Percentiles rank a stretch among this genome's conserved stretches.
Evolutionary conservation across 2,888 invertebrate species (phyloP).

Genomic region (Linyphia triangularis): DNA sequence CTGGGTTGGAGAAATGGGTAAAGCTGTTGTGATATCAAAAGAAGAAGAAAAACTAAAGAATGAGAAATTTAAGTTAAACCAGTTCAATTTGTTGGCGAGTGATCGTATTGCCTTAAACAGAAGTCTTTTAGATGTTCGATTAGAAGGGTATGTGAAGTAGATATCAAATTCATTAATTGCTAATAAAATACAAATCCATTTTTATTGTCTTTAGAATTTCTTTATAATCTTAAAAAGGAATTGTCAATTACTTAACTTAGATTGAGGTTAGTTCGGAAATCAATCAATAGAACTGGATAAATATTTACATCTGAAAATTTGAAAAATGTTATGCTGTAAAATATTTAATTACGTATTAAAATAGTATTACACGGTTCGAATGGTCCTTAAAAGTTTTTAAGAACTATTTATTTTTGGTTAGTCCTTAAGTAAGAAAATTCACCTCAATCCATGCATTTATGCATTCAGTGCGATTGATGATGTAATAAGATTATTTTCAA

Average conservation of each 20-base stretch:
- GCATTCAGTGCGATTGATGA: too few species aligned
- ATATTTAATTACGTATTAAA: too few species aligned
- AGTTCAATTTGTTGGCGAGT: slow-evolving; percentile 98
- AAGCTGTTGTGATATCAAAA: slow-evolving; percentile 91
- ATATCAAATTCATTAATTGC: neutral
- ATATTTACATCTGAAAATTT: neutral
- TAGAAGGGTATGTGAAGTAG: slow-evolving; percentile 86
- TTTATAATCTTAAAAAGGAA: neutral
- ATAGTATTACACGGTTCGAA: too few species aligned
- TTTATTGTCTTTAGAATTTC: too few species aligned
- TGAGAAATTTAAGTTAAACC: slow-evolving; percentile 98
- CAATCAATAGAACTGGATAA: neutral
- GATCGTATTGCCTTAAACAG: slow-evolving; percentile 98
- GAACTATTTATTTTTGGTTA: too few species aligned
- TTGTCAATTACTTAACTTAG: neutral
- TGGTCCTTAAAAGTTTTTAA: too few species aligned
- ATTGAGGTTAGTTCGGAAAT: neutral
- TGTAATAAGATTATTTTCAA: too few species aligned
- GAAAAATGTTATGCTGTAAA: neutral
- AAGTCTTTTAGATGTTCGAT: slow-evolving; percentile 94
- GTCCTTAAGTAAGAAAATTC: too few species aligned
- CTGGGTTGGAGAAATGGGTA: slow-evolving; percentile 93
- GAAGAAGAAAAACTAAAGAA: slow-evolving; percentile 93
- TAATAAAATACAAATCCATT: too few species aligned
- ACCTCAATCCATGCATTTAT: too few species aligned